phyloP scores from a whole-genome alignment of 1,140 invertebrate species.

The Ylistrum balloti region DNA sequence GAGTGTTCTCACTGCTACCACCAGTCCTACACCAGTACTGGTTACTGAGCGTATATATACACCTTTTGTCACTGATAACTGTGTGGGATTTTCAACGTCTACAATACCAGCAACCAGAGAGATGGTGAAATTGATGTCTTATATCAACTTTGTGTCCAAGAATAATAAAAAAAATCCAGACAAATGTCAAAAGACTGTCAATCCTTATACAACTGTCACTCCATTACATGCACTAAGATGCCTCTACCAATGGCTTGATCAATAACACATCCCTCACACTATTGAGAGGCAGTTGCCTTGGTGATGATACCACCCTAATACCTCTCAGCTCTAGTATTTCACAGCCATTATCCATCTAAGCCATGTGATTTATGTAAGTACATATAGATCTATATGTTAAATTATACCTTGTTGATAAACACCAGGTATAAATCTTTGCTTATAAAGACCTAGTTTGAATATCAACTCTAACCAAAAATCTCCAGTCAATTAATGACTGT shows the following conservation, averaged over 20 bases:
- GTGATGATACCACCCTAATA: not conserved
- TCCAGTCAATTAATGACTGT: not conserved
- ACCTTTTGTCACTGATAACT: not conserved
- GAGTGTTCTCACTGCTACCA: not conserved
- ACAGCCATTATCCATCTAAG: not conserved
- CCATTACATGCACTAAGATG: not conserved
- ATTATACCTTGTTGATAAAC: not conserved
- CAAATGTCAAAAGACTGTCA: not conserved
- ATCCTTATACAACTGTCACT: not conserved
- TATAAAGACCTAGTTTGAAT: not conserved
- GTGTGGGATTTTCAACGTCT: not conserved
- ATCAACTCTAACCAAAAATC: not conserved
- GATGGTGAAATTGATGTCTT: not conserved
- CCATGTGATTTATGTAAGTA: not conserved
- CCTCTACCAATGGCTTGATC: not conserved
- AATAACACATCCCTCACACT: not conserved
- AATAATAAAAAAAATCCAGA: not conserved
- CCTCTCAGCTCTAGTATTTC: not conserved
- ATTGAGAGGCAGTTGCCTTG: conserved; percentile 24
- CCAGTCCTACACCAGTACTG: not conserved
- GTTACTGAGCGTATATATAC: not conserved
- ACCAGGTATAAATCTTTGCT: not conserved
- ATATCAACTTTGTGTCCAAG: not conserved
- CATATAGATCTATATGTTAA: not conserved
- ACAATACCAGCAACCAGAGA: not conserved